Evolutionary conservation across 2,888 invertebrate species (phyloP).

Genomic region (Leucozona laternaria): DNA sequence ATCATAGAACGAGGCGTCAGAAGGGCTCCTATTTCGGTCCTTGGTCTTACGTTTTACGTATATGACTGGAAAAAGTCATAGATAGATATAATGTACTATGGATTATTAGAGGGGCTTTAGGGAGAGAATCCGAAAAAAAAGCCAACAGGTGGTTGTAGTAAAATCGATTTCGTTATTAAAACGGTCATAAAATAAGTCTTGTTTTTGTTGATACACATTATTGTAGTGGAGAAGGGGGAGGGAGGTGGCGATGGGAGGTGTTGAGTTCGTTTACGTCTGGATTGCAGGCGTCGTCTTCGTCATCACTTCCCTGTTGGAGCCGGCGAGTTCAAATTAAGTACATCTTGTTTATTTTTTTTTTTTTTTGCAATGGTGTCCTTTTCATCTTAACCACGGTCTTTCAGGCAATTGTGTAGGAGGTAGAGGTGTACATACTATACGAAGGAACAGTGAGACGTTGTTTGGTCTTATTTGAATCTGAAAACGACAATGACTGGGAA

Average conservation of each 20-base stretch:
- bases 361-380: conserved; percentile 23
- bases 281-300: conserved; percentile 25
- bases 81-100: conserved; percentile 10
- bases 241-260: neutral
- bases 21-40: conserved; percentile 59
- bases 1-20: conserved; percentile 47
- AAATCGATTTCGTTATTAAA: conserved; percentile 72
- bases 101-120: conserved; percentile 36
- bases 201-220: conserved; percentile 42
- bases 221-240: no score
- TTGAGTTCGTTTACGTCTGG: conserved; percentile 53
- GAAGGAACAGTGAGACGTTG: conserved; percentile 8
- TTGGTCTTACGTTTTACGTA: conserved; percentile 62
- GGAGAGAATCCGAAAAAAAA: conserved; percentile 13
- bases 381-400: conserved; percentile 39
- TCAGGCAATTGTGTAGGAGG: conserved; percentile 6
- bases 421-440: neutral
- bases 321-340: conserved; percentile 49
- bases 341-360: conserved; percentile 32
- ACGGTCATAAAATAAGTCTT: conserved; percentile 49
- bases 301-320: conserved; percentile 6
- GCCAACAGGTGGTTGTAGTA: conserved; percentile 75
- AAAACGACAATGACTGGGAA: conserved; percentile 54
- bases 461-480: conserved; percentile 57
- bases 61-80: conserved; percentile 46